Conservation (phyloP, 2,888 invertebrate genomes). For the Pammene fasciana region DNA sequence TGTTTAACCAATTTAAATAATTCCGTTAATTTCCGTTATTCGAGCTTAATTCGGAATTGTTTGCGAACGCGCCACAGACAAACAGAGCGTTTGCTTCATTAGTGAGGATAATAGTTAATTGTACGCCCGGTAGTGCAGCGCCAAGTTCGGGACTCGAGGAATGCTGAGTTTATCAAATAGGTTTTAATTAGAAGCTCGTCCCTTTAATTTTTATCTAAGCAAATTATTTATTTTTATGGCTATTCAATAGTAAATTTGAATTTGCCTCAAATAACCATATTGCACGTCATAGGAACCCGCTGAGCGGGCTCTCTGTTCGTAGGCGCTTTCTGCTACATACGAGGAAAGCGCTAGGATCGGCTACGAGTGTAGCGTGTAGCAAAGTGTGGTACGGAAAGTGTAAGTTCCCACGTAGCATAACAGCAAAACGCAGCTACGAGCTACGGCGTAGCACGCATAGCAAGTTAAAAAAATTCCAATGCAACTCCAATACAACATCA, state of each 20-base stretch:
- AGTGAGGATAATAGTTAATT: constrained; percentile 15
- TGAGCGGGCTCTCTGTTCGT: too few relatives aligned
- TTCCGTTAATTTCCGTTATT: constrained; percentile 6
- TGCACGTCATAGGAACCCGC: too few relatives aligned
- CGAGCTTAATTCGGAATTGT: background rate
- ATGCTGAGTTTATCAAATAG: background rate
- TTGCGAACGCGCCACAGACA: constrained; percentile 17
- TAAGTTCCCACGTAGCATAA: too few relatives aligned
- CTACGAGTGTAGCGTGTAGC: too few relatives aligned
- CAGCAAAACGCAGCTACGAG: background rate
- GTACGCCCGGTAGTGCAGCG: background rate
- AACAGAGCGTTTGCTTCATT: constrained; percentile 15
- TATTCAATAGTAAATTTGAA: too few relatives aligned
- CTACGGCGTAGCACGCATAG: constrained; percentile 13
- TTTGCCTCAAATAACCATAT: too few relatives aligned
- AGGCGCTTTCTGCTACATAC: too few relatives aligned
- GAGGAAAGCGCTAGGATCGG: too few relatives aligned
- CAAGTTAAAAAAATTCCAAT: too few relatives aligned
- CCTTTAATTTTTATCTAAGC: background rate
- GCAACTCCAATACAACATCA: too few relatives aligned
- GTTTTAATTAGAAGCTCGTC: background rate
- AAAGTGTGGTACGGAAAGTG: too few relatives aligned
- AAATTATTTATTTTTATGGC: too few relatives aligned
- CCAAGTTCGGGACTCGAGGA: background rate
- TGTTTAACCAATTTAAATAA: constrained; percentile 9